Evolutionary conservation across 2,113 vertebrate genomes (phyloP), one percentile per base, ranked within the genome.

Genomic region (Calidris pygmaea): DNA sequence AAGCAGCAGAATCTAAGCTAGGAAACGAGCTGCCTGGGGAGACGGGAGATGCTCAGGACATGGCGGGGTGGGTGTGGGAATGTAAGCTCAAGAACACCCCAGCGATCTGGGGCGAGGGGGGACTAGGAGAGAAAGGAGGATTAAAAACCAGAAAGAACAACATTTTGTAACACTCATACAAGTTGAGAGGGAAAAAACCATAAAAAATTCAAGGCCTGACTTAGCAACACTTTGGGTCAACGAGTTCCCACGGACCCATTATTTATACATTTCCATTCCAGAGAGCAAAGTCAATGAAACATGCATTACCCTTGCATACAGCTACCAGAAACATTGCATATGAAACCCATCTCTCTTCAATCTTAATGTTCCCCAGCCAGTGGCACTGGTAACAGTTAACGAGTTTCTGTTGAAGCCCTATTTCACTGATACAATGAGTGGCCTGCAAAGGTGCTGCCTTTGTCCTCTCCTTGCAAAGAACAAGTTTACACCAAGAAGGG

Each of bases 51-150:
- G 79, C 65, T 78, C 7, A 1, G 27, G 14, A 14, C 19, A 34
- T 0, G 1, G 1, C 6, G 24, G 3, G 14, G 52, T 14, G 34
- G 8, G 6, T 3, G 4, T 0, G 3, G 10, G 32, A 82, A 85
- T 24, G 30, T 13, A 88, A 77, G 78, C 21, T 12, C 0, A 0
- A 76, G 72, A 88, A 62, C 8, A 52, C 0, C 1, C 18, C 41
- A 62, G 62, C 2, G 1, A 14, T 62, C 87, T 30, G 35, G 21
- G 21, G 47, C 48, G 20, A 21, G 30, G 52, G 55, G 55, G 2
- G 9, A 77, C 20, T 55, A 18, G 26, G 34, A 88, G 34, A 81
- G 52, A 79, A 94, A 82, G 50, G 18, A 82, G 26, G 4, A 67
- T 66, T 85, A 21, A 70, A 80, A 47, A 29, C 50, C 3, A 55